Percentiles rank a stretch among this genome's conserved stretches.
Evolutionary conservation across 2,888 invertebrate species (phyloP).

Genomic region (Agrotis ipsilon): DNA sequence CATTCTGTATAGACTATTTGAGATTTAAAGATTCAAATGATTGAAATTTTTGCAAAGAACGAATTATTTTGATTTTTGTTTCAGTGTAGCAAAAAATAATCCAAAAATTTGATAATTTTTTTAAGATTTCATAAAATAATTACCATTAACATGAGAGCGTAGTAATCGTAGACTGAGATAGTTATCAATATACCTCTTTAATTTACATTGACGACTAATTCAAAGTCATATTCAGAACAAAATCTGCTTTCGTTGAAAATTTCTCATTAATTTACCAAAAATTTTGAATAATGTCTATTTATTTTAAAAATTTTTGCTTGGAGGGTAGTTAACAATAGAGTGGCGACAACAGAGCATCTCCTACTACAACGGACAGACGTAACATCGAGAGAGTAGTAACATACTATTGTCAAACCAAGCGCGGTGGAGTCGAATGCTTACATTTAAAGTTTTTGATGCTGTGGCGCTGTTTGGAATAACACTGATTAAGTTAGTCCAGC

Average conservation of each 20-base stretch:
- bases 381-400: slow-evolving; percentile 58
- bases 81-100: no score
- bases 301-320: no score
- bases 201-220: background rate
- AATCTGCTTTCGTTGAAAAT: no score
- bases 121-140: no score
- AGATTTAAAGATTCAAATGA: background rate
- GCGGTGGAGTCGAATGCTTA: slow-evolving; percentile 63
- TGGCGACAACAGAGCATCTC: slow-evolving; percentile 30
- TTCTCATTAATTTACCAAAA: no score
- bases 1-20: background rate
- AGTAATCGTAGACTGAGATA: no score
- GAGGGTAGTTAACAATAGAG: background rate
- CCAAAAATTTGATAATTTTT: no score
- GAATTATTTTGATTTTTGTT: no score
- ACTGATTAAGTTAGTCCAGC: background rate
- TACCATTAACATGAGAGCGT: no score
- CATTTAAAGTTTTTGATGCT: slow-evolving; percentile 28
- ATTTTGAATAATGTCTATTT: no score
- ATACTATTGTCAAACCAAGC: slow-evolving; percentile 63
- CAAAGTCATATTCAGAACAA: no score
- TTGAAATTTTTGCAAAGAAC: no score
- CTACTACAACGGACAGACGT: slow-evolving; percentile 46
- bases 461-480: slow-evolving; percentile 2
- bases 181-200: background rate